Evolutionary conservation across 2,797 vertebrate species (phyloP), one percentile per base, ranked within the genome.

Genomic region (Champsocephalus esox): DNA sequence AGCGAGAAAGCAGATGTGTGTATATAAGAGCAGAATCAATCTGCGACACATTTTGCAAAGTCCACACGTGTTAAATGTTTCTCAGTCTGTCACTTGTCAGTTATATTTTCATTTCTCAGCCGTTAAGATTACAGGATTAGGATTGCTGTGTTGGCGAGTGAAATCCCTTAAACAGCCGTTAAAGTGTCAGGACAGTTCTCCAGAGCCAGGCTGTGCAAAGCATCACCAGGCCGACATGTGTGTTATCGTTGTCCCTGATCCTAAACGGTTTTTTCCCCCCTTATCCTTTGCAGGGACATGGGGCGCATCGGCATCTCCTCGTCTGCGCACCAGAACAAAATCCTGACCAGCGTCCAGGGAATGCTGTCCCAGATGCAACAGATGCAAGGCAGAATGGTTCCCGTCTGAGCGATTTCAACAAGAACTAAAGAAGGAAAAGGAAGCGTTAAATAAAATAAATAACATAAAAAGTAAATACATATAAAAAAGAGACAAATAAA

Each of bases 351-450:
- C 0, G 93, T 99, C 82, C 97, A 99, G 92, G 96, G 97, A 63
- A 98, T 99, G 96, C 92, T 96, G 87, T 96, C 96, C 92, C 97
- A 98, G 88, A 96, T 99, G 96, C 97, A 99, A 93, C 98, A 98
- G 89, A 96, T 98, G 85, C 97, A 99, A 56, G 97, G 97, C 93
- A 95, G 96, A 90, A 99, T 98, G 97, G 96, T 99, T 94, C 97
- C 98, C 11, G 98, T 99, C 94, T 99, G 96, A 99, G 79, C 72
- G 70, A 66, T 64, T 80, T 87, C 86, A 91, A 87, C 84, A 88
- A 79, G 87, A 92, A 93, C 92, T 94, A 60, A 9, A 38, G 6
- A 46, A 58, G 58, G 51, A 80, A 80, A 84, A 78, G 56, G 74
- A 86, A 80, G 73, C 82, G 75, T 77, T 19, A 79, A 82, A 87